These are phyloP conservation scores for Anastatus disparis DNA, from an alignment of 1,140 invertebrate genomes.

Conservation along the genomic window DNA sequence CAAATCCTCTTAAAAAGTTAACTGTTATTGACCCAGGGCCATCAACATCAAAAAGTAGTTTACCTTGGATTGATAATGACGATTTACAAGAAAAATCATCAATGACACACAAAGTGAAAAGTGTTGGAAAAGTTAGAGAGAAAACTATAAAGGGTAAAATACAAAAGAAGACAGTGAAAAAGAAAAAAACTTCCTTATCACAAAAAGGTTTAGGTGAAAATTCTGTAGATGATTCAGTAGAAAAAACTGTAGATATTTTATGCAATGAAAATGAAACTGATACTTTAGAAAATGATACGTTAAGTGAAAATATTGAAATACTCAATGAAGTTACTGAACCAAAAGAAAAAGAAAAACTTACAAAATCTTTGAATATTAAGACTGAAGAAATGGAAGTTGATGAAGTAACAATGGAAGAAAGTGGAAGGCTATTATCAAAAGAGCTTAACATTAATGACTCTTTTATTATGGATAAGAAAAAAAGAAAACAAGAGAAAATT, in stretches of 20 bases:
- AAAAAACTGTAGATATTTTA: neutral
- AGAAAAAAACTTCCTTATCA: conserved; percentile 14
- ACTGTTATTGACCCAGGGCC: conserved; percentile 49
- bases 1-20: conserved; percentile 15
- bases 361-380: neutral
- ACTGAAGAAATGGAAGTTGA: conserved; percentile 36
- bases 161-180: conserved; percentile 17
- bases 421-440: conserved; percentile 9
- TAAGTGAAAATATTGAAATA: neutral
- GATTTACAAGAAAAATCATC: neutral
- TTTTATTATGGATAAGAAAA: conserved; percentile 14
- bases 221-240: neutral
- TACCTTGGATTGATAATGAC: conserved; percentile 33
- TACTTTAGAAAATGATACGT: neutral
- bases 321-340: neutral
- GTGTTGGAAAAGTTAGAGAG: conserved; percentile 28
- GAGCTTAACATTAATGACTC: conserved; percentile 16
- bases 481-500: conserved; percentile 40
- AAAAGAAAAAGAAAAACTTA: neutral
- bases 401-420: conserved; percentile 19
- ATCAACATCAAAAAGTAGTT: conserved; percentile 49
- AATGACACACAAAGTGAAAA: conserved; percentile 22
- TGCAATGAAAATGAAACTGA: neutral
- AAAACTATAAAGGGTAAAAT: conserved; percentile 24
- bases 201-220: conserved; percentile 21